phyloP scores from a whole-genome alignment of 2,888 invertebrate genomes.

The Zelleria hepariella region DNA sequence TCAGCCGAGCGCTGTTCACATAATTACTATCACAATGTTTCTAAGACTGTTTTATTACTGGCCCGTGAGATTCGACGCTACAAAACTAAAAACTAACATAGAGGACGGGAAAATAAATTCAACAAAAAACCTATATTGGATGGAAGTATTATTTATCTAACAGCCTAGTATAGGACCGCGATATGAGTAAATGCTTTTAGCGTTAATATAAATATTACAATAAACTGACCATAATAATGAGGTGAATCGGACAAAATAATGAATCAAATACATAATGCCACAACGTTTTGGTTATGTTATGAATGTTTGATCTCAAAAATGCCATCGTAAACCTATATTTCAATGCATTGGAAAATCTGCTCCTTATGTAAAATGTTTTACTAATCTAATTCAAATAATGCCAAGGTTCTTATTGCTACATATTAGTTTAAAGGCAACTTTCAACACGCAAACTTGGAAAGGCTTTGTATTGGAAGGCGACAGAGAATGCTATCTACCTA shows the following conservation, averaged over 20 bases:
- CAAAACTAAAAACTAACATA: constrained; percentile 66
- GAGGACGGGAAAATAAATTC: constrained; percentile 59
- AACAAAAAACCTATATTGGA: constrained; percentile 31
- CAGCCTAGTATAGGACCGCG: constrained; percentile 33
- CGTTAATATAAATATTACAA: constrained; percentile 28
- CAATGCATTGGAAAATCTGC: constrained; percentile 30
- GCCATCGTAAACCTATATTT: constrained; percentile 29
- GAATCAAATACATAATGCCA: constrained; percentile 42
- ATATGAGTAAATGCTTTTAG: constrained; percentile 56
- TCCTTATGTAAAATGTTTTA: constrained; percentile 26
- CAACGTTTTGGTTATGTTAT: constrained; percentile 30
- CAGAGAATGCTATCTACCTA: not conserved
- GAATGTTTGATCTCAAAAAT: constrained; percentile 24
- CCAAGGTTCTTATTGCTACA: constrained; percentile 27
- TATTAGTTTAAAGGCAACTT: constrained; percentile 28
- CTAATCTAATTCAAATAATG: constrained; percentile 37
- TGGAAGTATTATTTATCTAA: constrained; percentile 53
- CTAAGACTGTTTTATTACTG: constrained; percentile 60
- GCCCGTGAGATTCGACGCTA: constrained; percentile 60
- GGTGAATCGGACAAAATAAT: constrained; percentile 42
- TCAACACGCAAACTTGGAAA: constrained; percentile 11
- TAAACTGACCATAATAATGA: constrained; percentile 61
- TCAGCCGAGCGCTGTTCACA: constrained; percentile 30
- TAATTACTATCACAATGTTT: constrained; percentile 68
- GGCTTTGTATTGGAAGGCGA: constrained; percentile 15